Evolutionary conservation across 2,888 invertebrate genomes (phyloP).

Genomic region (Acanthosepion pharaonis): DNA sequence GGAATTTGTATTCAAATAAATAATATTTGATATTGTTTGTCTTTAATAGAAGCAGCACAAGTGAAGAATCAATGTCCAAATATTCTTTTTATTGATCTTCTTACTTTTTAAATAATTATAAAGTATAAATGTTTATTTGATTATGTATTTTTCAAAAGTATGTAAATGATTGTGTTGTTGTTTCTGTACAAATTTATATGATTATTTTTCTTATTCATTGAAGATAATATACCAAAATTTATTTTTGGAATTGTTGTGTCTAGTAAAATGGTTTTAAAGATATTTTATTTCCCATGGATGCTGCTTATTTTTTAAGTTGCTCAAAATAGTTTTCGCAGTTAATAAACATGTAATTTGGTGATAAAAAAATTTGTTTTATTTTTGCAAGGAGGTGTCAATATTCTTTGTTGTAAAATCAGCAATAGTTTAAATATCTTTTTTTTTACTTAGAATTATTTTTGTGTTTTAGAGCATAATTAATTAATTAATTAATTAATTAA

Average conservation of each 20-base stretch:
- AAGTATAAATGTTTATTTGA: not conserved
- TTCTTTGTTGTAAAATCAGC: not conserved
- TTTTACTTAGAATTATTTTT: not conserved
- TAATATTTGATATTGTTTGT: too few species aligned
- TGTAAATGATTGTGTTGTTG: not conserved
- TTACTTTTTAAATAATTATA: not conserved
- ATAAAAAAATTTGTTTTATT: not conserved
- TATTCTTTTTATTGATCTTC: too few species aligned
- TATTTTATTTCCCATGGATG: not conserved
- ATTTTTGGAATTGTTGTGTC: not conserved
- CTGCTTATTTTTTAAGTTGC: conserved; percentile 1
- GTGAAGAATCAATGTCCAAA: too few species aligned
- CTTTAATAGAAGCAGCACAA: too few species aligned
- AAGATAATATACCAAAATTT: not conserved
- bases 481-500: too few species aligned
- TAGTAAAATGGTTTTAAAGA: not conserved
- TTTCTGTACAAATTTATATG: not conserved
- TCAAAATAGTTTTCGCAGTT: not conserved
- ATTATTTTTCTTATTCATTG: not conserved
- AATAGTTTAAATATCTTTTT: not conserved
- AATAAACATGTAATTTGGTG: not conserved
- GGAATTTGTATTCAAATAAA: too few species aligned
- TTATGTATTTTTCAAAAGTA: not conserved
- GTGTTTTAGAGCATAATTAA: not conserved
- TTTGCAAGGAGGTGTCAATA: not conserved